Conservation (phyloP, 2,113 vertebrate species). For the Alouatta palliata region DNA sequence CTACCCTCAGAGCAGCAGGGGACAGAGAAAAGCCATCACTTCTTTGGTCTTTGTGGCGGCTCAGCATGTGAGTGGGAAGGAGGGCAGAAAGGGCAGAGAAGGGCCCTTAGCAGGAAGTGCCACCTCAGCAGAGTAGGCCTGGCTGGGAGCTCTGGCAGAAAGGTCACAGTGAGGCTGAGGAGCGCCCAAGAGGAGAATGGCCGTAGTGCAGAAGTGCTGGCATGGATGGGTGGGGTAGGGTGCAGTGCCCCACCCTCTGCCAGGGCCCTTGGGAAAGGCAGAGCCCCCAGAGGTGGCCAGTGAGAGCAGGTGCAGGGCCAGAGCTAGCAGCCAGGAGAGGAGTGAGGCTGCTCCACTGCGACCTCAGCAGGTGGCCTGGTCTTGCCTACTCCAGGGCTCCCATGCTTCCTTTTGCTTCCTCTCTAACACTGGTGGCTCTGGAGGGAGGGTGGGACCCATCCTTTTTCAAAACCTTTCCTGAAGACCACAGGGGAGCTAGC, state of each 20-base stretch:
- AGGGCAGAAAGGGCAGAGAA: slow-evolving; percentile 40
- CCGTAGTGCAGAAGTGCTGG: slow-evolving; percentile 51
- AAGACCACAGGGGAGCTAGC: slow-evolving; percentile 37
- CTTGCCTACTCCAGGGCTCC: not conserved
- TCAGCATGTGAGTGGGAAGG: slow-evolving; percentile 61
- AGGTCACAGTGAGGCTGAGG: slow-evolving; percentile 80
- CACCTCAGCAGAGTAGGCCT: slow-evolving; percentile 63
- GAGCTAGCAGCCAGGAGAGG: not conserved
- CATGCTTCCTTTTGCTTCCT: slow-evolving; percentile 4
- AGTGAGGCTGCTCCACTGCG: not conserved
- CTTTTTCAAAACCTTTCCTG: slow-evolving; percentile 54
- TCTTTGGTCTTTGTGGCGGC: slow-evolving; percentile 81
- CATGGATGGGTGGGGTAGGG: not conserved
- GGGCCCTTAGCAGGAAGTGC: slow-evolving; percentile 62
- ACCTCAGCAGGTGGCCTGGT: slow-evolving; percentile 2
- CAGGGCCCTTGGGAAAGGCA: slow-evolving; percentile 48
- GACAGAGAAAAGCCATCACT: slow-evolving; percentile 77
- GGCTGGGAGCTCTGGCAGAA: slow-evolving; percentile 74
- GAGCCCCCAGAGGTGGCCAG: slow-evolving; percentile 5
- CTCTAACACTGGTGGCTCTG: not conserved
- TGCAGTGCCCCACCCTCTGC: not conserved
- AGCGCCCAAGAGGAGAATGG: slow-evolving; percentile 65
- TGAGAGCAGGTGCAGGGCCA: not conserved
- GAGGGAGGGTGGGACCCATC: not conserved
- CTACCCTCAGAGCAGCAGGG: slow-evolving; percentile 77